A percentile compares a stretch with the other conserved stretches of the same genome.
phyloP scores from a whole-genome alignment of 2,888 invertebrate genomes.

The Penaeus monodon region DNA sequence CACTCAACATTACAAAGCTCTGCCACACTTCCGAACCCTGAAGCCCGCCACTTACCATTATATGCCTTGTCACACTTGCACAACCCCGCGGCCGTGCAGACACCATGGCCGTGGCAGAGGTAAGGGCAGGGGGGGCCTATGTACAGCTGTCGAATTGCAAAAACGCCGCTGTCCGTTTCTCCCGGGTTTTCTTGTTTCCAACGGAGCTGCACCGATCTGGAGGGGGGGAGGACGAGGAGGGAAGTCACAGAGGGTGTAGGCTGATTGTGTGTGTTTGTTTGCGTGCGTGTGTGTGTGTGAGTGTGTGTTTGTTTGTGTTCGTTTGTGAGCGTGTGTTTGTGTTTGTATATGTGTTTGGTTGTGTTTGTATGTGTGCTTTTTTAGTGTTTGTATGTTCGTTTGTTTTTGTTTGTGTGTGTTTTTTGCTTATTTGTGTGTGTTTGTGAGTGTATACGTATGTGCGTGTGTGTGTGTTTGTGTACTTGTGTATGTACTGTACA shows the following conservation, averaged over 20 bases:
- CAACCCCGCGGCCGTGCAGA: constrained; percentile 67
- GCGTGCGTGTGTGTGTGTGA: not conserved
- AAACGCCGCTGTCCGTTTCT: constrained; percentile 61
- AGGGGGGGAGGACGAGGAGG: not conserved
- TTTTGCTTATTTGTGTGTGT: not conserved
- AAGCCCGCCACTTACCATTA: constrained; percentile 66
- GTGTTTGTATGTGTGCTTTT: not conserved
- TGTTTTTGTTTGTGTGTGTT: not conserved
- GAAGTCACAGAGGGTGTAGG: not conserved
- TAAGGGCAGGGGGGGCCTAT: constrained; percentile 70
- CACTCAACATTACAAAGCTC: no score
- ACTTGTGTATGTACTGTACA: not conserved
- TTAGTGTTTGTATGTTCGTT: not conserved
- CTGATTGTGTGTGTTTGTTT: not conserved
- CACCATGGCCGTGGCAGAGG: constrained; percentile 69
- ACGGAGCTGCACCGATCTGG: constrained; percentile 51
- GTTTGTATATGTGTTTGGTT: not conserved
- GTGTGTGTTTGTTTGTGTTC: not conserved
- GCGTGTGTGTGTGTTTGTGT: not conserved
- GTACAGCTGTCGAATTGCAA: constrained; percentile 66
- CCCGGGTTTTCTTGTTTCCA: constrained; percentile 60
- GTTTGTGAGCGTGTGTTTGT: not conserved
- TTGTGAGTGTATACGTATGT: not conserved
- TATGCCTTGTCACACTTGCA: constrained; percentile 69
- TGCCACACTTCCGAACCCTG: no score